Percentiles rank a stretch among this genome's conserved stretches.
Evolutionary conservation across 2,888 invertebrate species (phyloP).

Genomic region (Chironomus riparius): DNA sequence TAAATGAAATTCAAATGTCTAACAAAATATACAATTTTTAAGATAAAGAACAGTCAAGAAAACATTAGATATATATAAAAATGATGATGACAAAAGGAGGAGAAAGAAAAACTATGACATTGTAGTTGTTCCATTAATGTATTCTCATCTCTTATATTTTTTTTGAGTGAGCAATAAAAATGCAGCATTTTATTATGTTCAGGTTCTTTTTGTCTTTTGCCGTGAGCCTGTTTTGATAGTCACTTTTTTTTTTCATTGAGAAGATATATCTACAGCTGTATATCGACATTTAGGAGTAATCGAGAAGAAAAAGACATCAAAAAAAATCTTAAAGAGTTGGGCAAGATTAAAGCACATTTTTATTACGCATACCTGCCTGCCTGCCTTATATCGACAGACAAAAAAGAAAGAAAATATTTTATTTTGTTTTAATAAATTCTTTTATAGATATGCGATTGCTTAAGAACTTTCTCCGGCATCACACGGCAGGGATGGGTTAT

Average conservation of each 20-base stretch:
- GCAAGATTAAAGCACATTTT: too few relatives aligned
- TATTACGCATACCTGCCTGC: too few relatives aligned
- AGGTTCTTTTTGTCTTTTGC: constrained; percentile 12
- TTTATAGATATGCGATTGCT: too few relatives aligned
- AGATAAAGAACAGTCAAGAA: constrained; percentile 16
- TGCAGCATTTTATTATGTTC: constrained; percentile 23
- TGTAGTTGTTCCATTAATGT: constrained; percentile 23
- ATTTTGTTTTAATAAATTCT: too few relatives aligned
- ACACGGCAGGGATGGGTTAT: too few relatives aligned
- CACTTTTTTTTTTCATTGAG: not conserved
- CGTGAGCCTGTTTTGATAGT: constrained; percentile 9
- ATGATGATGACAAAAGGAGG: not conserved
- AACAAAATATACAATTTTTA: constrained; percentile 13
- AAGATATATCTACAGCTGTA: not conserved
- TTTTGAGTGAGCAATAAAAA: constrained; percentile 25
- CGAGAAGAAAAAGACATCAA: constrained; percentile 1
- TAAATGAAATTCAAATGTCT: constrained; percentile 8
- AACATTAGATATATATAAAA: not conserved
- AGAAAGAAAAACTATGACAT: constrained; percentile 9
- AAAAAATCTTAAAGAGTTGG: not conserved
- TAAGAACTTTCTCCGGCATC: too few relatives aligned
- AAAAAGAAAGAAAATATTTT: too few relatives aligned
- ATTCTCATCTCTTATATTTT: not conserved
- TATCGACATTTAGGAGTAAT: not conserved
- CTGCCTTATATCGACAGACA: too few relatives aligned